phyloP scores from a whole-genome alignment of 2,888 invertebrate genomes.

The Arge pagana region DNA sequence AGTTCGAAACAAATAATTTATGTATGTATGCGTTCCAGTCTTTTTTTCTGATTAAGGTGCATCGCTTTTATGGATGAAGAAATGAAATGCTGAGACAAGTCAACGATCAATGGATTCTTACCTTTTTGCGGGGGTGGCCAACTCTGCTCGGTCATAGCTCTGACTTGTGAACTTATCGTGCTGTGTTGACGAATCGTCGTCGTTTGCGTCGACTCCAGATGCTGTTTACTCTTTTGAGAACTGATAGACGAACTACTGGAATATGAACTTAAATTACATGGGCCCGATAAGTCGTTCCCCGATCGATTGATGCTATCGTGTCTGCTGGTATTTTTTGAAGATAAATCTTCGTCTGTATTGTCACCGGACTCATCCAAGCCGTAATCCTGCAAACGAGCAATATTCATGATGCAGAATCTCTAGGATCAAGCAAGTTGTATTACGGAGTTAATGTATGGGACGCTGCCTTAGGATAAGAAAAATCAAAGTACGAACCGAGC shows the following conservation, averaged over 20 bases:
- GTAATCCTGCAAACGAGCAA: slow-evolving; percentile 65
- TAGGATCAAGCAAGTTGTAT: not conserved
- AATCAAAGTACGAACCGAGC: slow-evolving; percentile 65
- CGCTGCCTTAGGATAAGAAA: too few relatives aligned
- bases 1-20: too few relatives aligned
- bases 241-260: slow-evolving; percentile 54
- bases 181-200: slow-evolving; percentile 52
- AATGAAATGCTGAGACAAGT: too few relatives aligned
- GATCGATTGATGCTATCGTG: slow-evolving; percentile 50
- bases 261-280: slow-evolving; percentile 54
- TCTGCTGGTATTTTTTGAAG: slow-evolving; percentile 47
- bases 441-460: too few relatives aligned
- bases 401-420: not conserved
- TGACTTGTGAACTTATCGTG: slow-evolving; percentile 54
- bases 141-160: slow-evolving; percentile 55
- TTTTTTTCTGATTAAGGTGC: too few relatives aligned
- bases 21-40: too few relatives aligned
- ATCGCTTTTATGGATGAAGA: too few relatives aligned
- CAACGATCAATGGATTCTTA: too few relatives aligned
- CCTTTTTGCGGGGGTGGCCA: slow-evolving; percentile 53
- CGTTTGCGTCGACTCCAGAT: slow-evolving; percentile 49
- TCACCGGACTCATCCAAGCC: slow-evolving; percentile 77
- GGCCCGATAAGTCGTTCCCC: slow-evolving; percentile 55
- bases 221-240: slow-evolving; percentile 51
- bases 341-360: slow-evolving; percentile 63